Conservation (phyloP, 2,797 vertebrate genomes). For the Brachyalestes nurse region DNA sequence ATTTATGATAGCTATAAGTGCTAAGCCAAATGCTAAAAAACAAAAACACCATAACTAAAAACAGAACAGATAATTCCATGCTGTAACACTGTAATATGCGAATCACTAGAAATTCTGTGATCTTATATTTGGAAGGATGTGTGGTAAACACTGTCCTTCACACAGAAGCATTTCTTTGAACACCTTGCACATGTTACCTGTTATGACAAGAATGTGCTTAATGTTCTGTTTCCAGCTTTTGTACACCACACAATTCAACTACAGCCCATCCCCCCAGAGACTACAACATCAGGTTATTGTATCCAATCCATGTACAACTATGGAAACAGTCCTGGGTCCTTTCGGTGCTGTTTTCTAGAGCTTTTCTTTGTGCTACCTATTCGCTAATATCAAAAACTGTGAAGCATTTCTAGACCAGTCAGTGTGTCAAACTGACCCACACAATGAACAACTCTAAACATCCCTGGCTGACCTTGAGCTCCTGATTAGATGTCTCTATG, state of each 20-base stretch:
- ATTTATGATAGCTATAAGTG: too few relatives aligned
- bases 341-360: neutral
- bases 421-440: neutral
- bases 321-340: neutral
- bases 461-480: conserved; percentile 18
- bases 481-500: conserved; percentile 24
- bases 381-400: neutral
- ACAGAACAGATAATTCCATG: too few relatives aligned
- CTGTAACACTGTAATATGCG: too few relatives aligned
- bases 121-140: neutral
- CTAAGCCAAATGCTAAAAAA: too few relatives aligned
- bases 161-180: neutral
- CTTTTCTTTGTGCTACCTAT: neutral
- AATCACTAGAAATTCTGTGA: neutral
- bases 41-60: too few relatives aligned
- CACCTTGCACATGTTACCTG: neutral
- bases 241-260: neutral
- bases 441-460: neutral
- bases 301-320: neutral
- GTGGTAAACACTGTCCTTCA: neutral
- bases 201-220: conserved; percentile 1
- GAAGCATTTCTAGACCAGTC: neutral
- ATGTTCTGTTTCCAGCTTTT: neutral
- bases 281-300: neutral
- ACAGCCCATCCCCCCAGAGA: neutral